phyloP scores from a whole-genome alignment of 2,888 invertebrate genomes.

The Tetropium fuscum region DNA sequence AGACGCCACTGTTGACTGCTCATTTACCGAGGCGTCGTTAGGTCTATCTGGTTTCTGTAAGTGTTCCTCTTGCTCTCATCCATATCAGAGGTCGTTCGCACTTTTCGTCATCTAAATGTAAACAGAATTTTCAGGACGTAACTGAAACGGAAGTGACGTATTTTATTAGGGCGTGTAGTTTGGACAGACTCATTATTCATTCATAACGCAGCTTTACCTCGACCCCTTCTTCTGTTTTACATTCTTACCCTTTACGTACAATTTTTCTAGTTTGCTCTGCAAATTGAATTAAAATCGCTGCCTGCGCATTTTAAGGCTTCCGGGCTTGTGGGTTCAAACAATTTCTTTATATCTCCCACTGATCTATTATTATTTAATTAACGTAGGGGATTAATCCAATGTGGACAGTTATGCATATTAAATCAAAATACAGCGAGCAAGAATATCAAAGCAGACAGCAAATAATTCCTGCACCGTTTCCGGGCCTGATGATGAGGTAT shows the following conservation, averaged over 20 bases:
- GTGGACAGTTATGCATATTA: too few relatives aligned
- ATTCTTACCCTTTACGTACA: constrained; percentile 15
- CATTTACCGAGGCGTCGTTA: constrained; percentile 16
- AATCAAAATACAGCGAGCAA: too few relatives aligned
- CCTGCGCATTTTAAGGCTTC: background rate
- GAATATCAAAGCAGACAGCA: too few relatives aligned
- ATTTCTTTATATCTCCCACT: background rate
- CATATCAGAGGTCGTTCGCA: constrained; percentile 9
- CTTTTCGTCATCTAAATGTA: constrained; percentile 30
- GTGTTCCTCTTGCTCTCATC: constrained; percentile 3
- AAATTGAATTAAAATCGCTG: constrained; percentile 19
- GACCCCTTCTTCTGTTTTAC: constrained; percentile 31
- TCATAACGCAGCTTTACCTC: constrained; percentile 45
- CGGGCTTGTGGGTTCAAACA: background rate
- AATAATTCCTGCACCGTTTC: too few relatives aligned
- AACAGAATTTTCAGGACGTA: constrained; percentile 38
- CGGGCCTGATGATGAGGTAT: too few relatives aligned
- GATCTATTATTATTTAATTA: background rate
- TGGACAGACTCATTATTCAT: constrained; percentile 53
- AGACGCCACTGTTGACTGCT: constrained; percentile 12
- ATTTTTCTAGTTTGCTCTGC: constrained; percentile 2
- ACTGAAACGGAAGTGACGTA: constrained; percentile 49
- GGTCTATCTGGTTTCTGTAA: constrained; percentile 17
- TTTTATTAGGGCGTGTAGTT: constrained; percentile 49
- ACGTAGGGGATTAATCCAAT: too few relatives aligned